Evolutionary conservation across 2,888 invertebrate species (phyloP), one percentile per base, ranked within the genome.

Genomic region (Branchipolynoe longqiensis): DNA sequence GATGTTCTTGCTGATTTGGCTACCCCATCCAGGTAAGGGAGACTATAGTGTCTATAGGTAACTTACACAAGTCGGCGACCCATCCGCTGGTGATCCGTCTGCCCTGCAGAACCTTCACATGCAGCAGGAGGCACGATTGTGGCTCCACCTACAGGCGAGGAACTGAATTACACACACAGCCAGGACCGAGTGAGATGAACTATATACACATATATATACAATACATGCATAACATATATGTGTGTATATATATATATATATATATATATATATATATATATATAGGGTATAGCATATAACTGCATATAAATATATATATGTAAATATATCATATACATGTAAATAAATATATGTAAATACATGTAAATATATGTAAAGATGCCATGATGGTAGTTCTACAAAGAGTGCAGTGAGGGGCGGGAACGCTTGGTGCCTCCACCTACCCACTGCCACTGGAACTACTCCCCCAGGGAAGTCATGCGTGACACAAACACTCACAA

Each of bases 41-140:
- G 48, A 12, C 48, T 48, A 48, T 12, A 48, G 18, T 48, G 48
- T 48, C 18, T 18, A 48, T 48, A 12, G 8, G 8, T 0, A n/a
- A 84, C 84, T 84, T 25, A 84, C 84, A 31, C 31, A 84, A 18
- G 69, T 84, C 84, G 25, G 41, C 69, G 31, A 73, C 36, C 84
- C 84, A 84, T 22, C 84, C 84, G 8, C 69, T 48, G 73, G 31
- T 64, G 31, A 84, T 69, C 3, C 33, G 1, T 31, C 54, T 69
- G 8, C 73, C 84, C 36, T 48, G 40, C 0, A 73, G 54, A 6
- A 73, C 69, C n/a, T 48, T 64, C 28, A 78, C 78, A 41, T 78
- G 48, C 1, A 78, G 28, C 25, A 78, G 12, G 14, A 28, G 48
- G 54, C 48, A 78, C 28, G 33, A 38, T 22, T 69, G 69, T 6